Conservation (phyloP, 2,797 vertebrate genomes). For the Hypotaenidia okinawae region DNA sequence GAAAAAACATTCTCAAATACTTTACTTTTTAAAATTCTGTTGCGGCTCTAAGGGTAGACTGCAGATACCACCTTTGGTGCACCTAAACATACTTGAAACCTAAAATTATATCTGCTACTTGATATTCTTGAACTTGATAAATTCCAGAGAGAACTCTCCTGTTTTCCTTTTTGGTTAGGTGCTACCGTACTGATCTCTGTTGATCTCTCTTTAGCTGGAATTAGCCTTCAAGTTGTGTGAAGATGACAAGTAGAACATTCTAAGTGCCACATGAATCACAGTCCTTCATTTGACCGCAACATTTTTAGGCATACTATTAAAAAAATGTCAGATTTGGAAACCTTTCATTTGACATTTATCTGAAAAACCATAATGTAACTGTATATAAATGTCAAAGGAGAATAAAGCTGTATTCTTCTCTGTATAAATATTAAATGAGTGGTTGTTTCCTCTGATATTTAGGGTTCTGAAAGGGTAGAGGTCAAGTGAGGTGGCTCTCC, state of each 20-base stretch:
- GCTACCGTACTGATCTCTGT: background rate
- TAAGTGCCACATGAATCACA: conserved; percentile 52
- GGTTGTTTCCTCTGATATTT: conserved; percentile 60
- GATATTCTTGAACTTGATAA: background rate
- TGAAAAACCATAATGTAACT: conserved; percentile 59
- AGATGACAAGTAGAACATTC: conserved; percentile 2
- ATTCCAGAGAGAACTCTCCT: background rate
- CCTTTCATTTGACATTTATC: conserved; percentile 74
- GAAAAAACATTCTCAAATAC: background rate
- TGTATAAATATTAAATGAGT: conserved; percentile 59
- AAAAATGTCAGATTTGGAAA: conserved; percentile 70
- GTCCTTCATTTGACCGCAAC: conserved; percentile 41
- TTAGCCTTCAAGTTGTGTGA: background rate
- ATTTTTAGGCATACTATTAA: conserved; percentile 62
- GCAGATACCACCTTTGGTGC: background rate
- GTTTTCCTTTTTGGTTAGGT: background rate
- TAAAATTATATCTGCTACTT: background rate
- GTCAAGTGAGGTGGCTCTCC: conserved; percentile 33
- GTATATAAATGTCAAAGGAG: conserved; percentile 72
- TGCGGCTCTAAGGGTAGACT: background rate
- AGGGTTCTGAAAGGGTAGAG: conserved; percentile 49
- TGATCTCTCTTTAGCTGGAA: background rate
- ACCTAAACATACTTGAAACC: background rate
- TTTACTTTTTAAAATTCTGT: background rate
- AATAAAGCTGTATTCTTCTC: conserved; percentile 65